phyloP scores from a whole-genome alignment of 2,113 vertebrate genomes.

The Perognathus longimembris region DNA sequence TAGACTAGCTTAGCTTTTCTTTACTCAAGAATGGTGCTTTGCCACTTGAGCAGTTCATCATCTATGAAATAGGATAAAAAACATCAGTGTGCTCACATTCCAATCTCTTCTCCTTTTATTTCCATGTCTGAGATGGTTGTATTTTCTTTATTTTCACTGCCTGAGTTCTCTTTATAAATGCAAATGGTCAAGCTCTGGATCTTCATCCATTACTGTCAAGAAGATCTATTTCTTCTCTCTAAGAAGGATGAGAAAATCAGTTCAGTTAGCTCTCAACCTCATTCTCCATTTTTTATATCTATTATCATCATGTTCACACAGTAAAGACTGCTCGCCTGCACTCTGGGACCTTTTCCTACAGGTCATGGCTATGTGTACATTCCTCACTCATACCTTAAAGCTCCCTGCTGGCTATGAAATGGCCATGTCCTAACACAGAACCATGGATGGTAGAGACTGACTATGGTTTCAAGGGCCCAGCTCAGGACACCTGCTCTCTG shows the following conservation, averaged over 20 bases:
- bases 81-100: not conserved
- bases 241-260: not conserved
- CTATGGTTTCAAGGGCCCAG: too few relatives aligned
- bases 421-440: not conserved
- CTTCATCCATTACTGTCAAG: not conserved
- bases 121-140: not conserved
- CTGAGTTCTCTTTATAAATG: not conserved
- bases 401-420: not conserved
- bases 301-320: rapidly evolving
- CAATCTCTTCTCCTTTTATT: not conserved
- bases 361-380: not conserved
- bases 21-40: not conserved
- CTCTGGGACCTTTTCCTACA: not conserved
- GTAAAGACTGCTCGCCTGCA: too few relatives aligned
- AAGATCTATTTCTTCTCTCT: not conserved
- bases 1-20: too few relatives aligned
- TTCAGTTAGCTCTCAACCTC: not conserved
- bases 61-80: not conserved
- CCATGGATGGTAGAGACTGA: too few relatives aligned
- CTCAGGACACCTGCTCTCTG: too few relatives aligned
- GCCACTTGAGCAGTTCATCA: too few relatives aligned
- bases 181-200: not conserved
- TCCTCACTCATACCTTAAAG: rapidly evolving
- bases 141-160: not conserved
- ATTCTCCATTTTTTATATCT: not conserved